Conservation (phyloP, 2,888 invertebrate species). For the Orthonychiurus folsomi region DNA sequence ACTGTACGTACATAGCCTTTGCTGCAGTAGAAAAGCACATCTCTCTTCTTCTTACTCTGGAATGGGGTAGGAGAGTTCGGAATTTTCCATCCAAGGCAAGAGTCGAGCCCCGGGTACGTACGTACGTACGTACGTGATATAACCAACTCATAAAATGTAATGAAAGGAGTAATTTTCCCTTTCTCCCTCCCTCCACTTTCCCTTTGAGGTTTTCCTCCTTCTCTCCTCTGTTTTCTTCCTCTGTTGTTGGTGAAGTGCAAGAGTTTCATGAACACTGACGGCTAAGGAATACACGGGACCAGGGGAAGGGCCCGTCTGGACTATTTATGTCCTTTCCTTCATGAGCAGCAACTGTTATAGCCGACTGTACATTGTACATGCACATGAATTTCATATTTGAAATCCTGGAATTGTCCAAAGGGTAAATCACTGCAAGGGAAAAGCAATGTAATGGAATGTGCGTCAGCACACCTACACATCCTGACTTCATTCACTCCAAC, state of each 20-base stretch:
- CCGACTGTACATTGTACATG: not conserved
- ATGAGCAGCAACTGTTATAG: not conserved
- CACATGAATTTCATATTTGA: not conserved
- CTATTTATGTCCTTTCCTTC: conserved; percentile 1
- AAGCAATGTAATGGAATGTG: no score
- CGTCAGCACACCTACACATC: no score
- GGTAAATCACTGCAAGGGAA: no score
- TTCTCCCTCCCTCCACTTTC: conserved; percentile 12
- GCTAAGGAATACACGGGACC: not conserved
- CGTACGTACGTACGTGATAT: conserved; percentile 11
- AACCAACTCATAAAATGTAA: conserved; percentile 21
- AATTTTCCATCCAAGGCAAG: not conserved
- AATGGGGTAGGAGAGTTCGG: not conserved
- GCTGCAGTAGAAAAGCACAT: no score
- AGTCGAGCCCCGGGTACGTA: not conserved
- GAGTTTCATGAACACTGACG: not conserved
- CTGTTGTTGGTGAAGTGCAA: no score
- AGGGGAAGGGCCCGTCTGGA: no score
- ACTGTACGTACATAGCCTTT: no score
- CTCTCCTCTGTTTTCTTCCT: not conserved
- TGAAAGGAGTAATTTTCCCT: conserved; percentile 18
- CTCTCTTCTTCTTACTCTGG: no score
- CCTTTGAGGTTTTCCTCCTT: conserved; percentile 20
- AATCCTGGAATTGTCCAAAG: no score
- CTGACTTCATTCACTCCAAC: no score